Conservation (phyloP, 2,113 vertebrate species). For the Callionymus lyra region DNA sequence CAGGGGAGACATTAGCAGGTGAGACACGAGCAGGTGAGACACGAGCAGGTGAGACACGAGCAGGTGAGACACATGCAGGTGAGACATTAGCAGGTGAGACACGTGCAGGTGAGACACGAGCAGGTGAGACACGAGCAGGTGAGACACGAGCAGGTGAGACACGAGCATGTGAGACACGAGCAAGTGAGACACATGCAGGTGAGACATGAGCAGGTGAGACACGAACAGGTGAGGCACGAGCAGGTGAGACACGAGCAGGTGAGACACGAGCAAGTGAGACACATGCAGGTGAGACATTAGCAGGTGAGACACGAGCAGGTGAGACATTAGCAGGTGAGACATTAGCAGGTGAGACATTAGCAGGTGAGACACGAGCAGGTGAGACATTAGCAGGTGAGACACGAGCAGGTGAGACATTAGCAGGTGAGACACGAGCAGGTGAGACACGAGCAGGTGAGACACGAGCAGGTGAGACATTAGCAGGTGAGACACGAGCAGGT, state of each 20-base stretch:
- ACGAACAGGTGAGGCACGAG: constrained; percentile 58
- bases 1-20: constrained; percentile 59
- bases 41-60: constrained; percentile 58
- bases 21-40: constrained; percentile 76
- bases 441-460: constrained; percentile 76
- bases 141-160: constrained; percentile 76
- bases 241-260: constrained; percentile 60
- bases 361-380: constrained; percentile 60
- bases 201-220: constrained; percentile 76
- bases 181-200: constrained; percentile 59
- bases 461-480: constrained; percentile 58
- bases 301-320: constrained; percentile 84
- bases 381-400: constrained; percentile 76
- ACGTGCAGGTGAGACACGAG: constrained; percentile 58
- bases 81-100: constrained; percentile 76
- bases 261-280: constrained; percentile 76
- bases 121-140: constrained; percentile 60
- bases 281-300: too few species aligned
- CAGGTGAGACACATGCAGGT: constrained; percentile 60
- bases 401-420: constrained; percentile 58
- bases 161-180: constrained; percentile 57
- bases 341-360: too few species aligned
- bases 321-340: too few species aligned
- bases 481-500: constrained; percentile 60
- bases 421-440: constrained; percentile 60